These are phyloP conservation scores for Anser cygnoides DNA, from an alignment of 2,113 vertebrate species.

Conservation along the genomic window DNA sequence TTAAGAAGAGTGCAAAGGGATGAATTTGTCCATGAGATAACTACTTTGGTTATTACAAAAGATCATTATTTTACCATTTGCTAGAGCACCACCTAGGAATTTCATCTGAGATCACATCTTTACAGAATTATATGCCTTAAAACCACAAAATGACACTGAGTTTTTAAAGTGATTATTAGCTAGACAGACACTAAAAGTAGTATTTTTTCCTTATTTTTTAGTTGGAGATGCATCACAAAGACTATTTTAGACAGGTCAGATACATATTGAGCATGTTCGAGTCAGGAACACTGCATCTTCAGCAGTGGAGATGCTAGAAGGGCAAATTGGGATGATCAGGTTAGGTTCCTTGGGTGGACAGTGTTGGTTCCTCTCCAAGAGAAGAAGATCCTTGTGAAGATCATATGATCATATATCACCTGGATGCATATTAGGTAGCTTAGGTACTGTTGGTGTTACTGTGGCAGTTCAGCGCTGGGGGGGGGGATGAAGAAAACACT, in stretches of 20 bases:
- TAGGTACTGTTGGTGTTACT: background rate
- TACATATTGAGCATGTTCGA: background rate
- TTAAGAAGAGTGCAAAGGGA: background rate
- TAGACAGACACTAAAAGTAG: background rate
- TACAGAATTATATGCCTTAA: background rate
- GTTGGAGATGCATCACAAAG: background rate
- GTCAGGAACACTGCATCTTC: background rate
- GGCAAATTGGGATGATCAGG: background rate
- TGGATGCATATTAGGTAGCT: background rate
- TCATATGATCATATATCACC: rapidly evolving
- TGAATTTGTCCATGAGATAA: background rate
- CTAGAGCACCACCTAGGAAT: background rate
- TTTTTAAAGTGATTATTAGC: background rate
- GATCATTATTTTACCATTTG: background rate
- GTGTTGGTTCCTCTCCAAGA: background rate
- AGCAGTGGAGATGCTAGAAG: background rate
- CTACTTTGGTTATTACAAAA: background rate
- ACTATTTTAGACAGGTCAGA: background rate
- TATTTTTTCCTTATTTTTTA: background rate
- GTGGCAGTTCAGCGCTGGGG: background rate
- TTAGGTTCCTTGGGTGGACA: background rate
- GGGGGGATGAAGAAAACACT: background rate
- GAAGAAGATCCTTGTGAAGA: background rate
- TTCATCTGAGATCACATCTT: background rate
- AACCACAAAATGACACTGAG: background rate